Conservation (phyloP, 2,797 vertebrate species). For the Sebastes itinus region DNA sequence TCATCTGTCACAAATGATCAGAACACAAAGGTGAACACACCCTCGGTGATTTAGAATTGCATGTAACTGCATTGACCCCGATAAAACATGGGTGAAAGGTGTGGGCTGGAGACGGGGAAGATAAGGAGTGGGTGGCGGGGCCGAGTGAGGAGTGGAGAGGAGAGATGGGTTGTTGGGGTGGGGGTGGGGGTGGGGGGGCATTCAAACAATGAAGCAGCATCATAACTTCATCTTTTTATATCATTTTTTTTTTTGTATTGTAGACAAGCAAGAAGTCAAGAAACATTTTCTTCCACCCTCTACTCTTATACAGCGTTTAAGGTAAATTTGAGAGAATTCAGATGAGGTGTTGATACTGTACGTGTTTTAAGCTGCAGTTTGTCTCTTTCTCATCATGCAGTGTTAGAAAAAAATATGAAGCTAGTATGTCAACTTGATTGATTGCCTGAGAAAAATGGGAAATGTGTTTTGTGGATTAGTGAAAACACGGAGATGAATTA, state of each 20-base stretch:
- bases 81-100: conserved; percentile 67
- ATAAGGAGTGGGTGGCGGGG: conserved; percentile 43
- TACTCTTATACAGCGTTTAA: conserved; percentile 69
- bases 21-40: conserved; percentile 68
- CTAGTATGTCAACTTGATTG: conserved; percentile 70
- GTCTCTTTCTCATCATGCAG: conserved; percentile 60
- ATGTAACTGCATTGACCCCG: conserved; percentile 65
- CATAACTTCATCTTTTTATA: conserved; percentile 70
- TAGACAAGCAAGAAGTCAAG: conserved; percentile 82
- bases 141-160: conserved; percentile 53
- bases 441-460: conserved; percentile 70
- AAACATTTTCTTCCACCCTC: conserved; percentile 90
- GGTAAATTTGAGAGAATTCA: conserved; percentile 38
- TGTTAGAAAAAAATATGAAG: conserved; percentile 56
- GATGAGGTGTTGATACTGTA: conserved; percentile 48
- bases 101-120: conserved; percentile 44
- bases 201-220: conserved; percentile 77
- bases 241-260: conserved; percentile 42
- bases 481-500: conserved; percentile 72
- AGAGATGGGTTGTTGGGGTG: conserved; percentile 41
- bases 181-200: conserved; percentile 16
- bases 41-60: conserved; percentile 65
- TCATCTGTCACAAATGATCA: conserved; percentile 70
- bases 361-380: conserved; percentile 66
- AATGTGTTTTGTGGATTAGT: conserved; percentile 69